Evolutionary conservation across 2,888 invertebrate species (phyloP), one percentile per base, ranked within the genome.

Genomic region (Alsophila aescularia): DNA sequence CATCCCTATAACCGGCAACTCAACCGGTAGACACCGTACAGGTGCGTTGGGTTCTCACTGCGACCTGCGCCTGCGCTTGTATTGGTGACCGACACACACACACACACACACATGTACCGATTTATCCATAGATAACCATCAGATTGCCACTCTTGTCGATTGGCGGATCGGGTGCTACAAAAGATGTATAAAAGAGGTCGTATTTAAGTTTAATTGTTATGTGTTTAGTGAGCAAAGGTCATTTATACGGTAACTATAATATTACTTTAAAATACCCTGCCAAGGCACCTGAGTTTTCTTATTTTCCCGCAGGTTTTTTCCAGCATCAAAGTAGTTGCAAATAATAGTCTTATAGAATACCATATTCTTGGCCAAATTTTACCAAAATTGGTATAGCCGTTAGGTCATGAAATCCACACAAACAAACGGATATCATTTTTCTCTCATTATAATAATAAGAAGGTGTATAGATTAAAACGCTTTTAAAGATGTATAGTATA

Each of bases 21-120:
- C 73, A 74, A 81, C 78, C 79, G 82, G 81, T 81, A 77, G 49
- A 54, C 36, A 18, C 18, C 29, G 79, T 87, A 87, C 90, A 90
- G 90, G 90, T 90, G 90, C 86, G 83, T 79, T 75, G 67, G 82
- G 80, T 89, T 90, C 90, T 89, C 90, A 90, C 86, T 81, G 80
- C 67, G 48, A 44, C 55, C 60, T 62, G 65, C 54, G 65, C 50
- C 59, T 62, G 65, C 54, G 65, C 50, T 50, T 64, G 66, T 62
- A 59, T 58, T 64, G 40, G 64, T 54, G 54, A 12, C 35, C 24
- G 32, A 42, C 37, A 57, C 31, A 54, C 49, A 44, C 27, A 66
- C 52, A 57, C 57, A 58, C 52, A 52, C 45, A n/a, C n/a, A n/a
- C n/a, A n/a, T n/a, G n/a, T n/a, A n/a, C 52, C 57, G 82, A 87